phyloP scores from a whole-genome alignment of 1,140 invertebrate species.

The Macrocentrus cingulum region DNA sequence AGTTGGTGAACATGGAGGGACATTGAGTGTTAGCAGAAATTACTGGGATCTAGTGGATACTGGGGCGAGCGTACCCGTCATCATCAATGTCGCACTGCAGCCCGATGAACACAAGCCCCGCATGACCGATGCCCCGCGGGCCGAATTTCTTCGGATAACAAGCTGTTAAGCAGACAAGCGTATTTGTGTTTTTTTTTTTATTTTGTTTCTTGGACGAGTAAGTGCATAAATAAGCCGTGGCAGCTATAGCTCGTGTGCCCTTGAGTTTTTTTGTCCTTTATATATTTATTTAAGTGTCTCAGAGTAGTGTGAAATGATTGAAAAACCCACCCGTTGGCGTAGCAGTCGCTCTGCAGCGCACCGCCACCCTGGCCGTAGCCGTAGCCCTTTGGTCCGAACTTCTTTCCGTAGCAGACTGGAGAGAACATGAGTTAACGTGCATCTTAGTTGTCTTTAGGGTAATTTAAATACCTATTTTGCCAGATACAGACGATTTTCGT shows the following conservation, averaged over 20 bases:
- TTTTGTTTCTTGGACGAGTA: slow-evolving; percentile 31
- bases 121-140: slow-evolving; percentile 81
- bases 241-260: slow-evolving; percentile 40
- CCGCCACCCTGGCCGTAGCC: slow-evolving; percentile 91
- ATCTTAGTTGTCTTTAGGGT: slow-evolving; percentile 2
- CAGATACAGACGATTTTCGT: too few species aligned
- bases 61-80: slow-evolving; percentile 53
- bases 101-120: slow-evolving; percentile 65
- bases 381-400: slow-evolving; percentile 92
- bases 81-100: slow-evolving; percentile 63
- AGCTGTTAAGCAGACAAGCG: slow-evolving; percentile 62
- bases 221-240: slow-evolving; percentile 46
- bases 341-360: slow-evolving; percentile 83
- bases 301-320: too few species aligned
- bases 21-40: background rate
- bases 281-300: too few species aligned
- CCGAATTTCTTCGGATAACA: slow-evolving; percentile 76
- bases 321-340: slow-evolving; percentile 70
- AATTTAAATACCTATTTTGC: too few species aligned
- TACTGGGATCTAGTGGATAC: background rate
- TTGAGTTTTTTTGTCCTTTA: slow-evolving; percentile 29
- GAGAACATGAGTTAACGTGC: slow-evolving; percentile 50
- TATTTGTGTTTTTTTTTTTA: slow-evolving; percentile 44
- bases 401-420: slow-evolving; percentile 90
- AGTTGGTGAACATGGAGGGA: background rate